Evolutionary conservation across 2,888 invertebrate species (phyloP).

Genomic region (Cosmopolites sordidus): DNA sequence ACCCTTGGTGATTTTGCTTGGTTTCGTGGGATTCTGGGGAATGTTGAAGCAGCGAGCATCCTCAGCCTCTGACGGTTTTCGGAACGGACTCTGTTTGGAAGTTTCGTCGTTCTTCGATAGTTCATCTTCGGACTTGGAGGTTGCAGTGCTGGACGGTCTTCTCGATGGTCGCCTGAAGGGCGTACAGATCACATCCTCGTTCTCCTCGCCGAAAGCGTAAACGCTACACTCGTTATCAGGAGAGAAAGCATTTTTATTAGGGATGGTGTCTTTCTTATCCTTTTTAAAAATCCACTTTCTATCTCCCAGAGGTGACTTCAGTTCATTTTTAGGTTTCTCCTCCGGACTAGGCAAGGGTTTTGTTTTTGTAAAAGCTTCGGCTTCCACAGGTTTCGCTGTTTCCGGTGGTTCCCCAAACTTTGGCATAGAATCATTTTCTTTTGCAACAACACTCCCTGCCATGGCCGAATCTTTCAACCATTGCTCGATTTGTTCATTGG

Average conservation of each 20-base stretch:
- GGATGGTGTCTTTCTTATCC: slow-evolving; percentile 47
- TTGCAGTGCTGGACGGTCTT: slow-evolving; percentile 50
- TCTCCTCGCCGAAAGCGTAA: slow-evolving; percentile 67
- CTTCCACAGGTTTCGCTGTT: slow-evolving; percentile 4
- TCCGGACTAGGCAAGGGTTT: slow-evolving; percentile 9
- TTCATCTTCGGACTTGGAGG: slow-evolving; percentile 50
- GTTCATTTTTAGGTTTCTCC: slow-evolving; percentile 17
- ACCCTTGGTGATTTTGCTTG: slow-evolving; percentile 19
- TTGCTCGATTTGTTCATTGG: slow-evolving; percentile 65
- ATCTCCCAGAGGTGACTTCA: slow-evolving; percentile 40
- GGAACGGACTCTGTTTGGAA: slow-evolving; percentile 33
- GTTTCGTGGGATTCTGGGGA: slow-evolving; percentile 33
- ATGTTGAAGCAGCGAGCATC: slow-evolving; percentile 32
- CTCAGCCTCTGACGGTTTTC: slow-evolving; percentile 31
- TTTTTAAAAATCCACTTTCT: slow-evolving; percentile 58
- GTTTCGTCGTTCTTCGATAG: slow-evolving; percentile 42
- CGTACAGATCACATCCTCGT: slow-evolving; percentile 54
- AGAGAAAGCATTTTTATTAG: slow-evolving; percentile 59
- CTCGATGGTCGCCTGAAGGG: slow-evolving; percentile 56
- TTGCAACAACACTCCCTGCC: slow-evolving; percentile 43
- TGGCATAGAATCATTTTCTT: slow-evolving; percentile 43
- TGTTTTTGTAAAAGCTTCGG: slow-evolving; percentile 6
- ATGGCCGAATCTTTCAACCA: slow-evolving; percentile 53
- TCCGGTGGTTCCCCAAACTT: slow-evolving; percentile 42
- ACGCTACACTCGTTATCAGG: slow-evolving; percentile 67